These are phyloP conservation scores for Harmothoe impar DNA, from an alignment of 2,888 invertebrate genomes.

Conservation along the genomic window DNA sequence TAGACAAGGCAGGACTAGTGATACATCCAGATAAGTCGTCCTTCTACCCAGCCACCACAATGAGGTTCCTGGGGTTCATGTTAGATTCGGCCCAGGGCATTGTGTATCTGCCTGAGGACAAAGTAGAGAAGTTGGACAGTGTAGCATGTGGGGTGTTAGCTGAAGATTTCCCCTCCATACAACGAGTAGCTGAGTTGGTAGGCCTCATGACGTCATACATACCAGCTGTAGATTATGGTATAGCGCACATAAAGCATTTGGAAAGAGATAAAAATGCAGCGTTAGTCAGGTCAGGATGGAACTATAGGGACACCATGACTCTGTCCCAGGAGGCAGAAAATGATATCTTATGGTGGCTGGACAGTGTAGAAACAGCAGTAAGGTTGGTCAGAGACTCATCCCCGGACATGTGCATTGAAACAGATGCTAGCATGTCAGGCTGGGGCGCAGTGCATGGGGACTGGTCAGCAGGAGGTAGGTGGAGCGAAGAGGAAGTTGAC, in stretches of 20 bases:
- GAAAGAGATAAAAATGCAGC: background rate
- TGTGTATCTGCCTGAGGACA: background rate
- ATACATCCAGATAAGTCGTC: background rate
- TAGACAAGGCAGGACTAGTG: too few relatives aligned
- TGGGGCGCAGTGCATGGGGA: background rate
- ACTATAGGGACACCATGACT: background rate
- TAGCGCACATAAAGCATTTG: background rate
- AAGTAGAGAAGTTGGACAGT: background rate
- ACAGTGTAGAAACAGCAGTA: background rate
- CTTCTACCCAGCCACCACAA: background rate
- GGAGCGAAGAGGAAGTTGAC: background rate
- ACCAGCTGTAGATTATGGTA: background rate
- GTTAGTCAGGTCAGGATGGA: background rate
- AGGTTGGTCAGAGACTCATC: background rate
- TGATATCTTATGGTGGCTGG: conserved; percentile 15
- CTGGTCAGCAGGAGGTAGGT: background rate
- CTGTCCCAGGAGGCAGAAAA: background rate
- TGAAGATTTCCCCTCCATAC: background rate
- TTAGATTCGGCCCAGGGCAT: background rate
- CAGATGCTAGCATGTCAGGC: background rate
- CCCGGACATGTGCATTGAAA: background rate
- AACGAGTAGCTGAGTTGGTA: background rate
- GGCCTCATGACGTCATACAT: background rate
- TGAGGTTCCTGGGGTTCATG: too few relatives aligned
- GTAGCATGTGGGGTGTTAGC: background rate